These are phyloP conservation scores for Leptodirus hochenwartii DNA, from an alignment of 2,888 invertebrate species.

Conservation along the genomic window DNA sequence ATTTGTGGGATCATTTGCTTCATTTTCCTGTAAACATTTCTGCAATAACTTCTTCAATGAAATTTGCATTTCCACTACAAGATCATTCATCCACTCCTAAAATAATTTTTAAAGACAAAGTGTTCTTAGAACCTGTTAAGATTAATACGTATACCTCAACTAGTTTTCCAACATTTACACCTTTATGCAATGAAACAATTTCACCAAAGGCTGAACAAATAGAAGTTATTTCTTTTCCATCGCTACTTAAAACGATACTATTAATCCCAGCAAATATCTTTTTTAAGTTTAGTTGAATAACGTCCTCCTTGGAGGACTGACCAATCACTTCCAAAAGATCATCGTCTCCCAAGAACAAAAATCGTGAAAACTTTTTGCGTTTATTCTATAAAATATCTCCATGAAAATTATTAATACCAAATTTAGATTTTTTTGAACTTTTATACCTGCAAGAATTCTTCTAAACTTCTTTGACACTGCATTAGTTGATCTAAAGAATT, in stretches of 20 bases:
- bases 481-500: conserved; percentile 75
- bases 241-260: conserved; percentile 44
- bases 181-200: conserved; percentile 43
- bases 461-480: conserved; percentile 85
- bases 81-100: conserved; percentile 55
- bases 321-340: conserved; percentile 91
- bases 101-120: conserved; percentile 14
- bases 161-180: conserved; percentile 51
- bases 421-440: neutral
- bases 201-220: conserved; percentile 64
- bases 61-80: conserved; percentile 67
- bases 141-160: conserved; percentile 55
- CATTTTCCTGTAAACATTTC: conserved; percentile 31
- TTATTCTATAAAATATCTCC: conserved; percentile 52
- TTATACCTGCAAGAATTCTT: conserved; percentile 48
- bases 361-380: conserved; percentile 80
- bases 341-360: conserved; percentile 96
- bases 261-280: conserved; percentile 89
- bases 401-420: conserved; percentile 1
- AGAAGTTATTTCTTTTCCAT: conserved; percentile 33
- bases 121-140: conserved; percentile 6
- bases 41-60: conserved; percentile 53
- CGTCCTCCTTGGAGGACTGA: conserved; percentile 71
- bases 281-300: conserved; percentile 87
- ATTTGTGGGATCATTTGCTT: conserved; percentile 37